Conservation (phyloP, 1,140 invertebrate species). For the Neodiprion pinetum region DNA sequence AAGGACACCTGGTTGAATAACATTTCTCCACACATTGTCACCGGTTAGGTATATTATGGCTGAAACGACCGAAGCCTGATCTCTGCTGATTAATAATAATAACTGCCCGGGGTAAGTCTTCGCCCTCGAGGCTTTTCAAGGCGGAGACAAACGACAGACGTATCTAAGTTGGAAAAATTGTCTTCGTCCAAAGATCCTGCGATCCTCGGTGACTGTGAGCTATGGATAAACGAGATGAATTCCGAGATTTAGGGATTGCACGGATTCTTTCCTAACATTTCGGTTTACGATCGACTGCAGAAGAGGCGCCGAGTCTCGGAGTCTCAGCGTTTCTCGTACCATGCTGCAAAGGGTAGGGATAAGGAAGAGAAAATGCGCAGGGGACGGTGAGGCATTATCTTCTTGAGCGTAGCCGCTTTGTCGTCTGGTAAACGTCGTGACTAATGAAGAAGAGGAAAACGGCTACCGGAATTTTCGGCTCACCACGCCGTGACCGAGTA, state of each 20-base stretch:
- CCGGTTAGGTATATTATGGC: background rate
- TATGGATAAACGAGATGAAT: too few species aligned
- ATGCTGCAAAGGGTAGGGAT: background rate
- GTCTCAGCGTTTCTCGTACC: background rate
- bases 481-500: background rate
- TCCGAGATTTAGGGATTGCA: too few species aligned
- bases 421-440: conserved; percentile 6
- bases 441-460: background rate
- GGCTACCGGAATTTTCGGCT: background rate
- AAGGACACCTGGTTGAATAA: background rate
- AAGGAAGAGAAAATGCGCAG: background rate
- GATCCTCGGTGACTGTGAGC: too few species aligned
- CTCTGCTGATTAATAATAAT: background rate
- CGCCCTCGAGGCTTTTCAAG: background rate
- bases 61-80: background rate
- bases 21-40: background rate
- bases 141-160: background rate
- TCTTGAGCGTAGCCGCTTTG: background rate
- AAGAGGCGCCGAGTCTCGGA: background rate
- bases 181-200: background rate
- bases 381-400: background rate
- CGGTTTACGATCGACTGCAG: too few species aligned
- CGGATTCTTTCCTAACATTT: too few species aligned
- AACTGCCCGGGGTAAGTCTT: background rate
- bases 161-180: background rate